A percentile compares a stretch with the other conserved stretches of the same genome.
Conservation (phyloP, 2,113 vertebrate species). For the Emydocephalus ijimae region DNA sequence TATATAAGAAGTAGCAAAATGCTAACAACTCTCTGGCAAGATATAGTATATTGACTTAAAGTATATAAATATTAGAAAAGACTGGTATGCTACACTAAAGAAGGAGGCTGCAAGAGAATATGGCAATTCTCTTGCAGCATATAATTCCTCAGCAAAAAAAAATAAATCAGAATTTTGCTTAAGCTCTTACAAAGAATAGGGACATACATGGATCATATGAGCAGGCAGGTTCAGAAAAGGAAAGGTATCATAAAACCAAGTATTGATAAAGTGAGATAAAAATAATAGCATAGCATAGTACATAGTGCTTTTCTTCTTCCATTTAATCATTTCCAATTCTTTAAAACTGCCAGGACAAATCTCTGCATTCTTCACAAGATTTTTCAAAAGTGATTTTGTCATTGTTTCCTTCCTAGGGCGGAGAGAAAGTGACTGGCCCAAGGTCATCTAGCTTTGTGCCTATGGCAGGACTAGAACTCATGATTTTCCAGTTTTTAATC, state of each 20-base stretch:
- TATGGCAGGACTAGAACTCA: background rate
- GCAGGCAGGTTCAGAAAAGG: background rate
- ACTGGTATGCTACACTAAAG: background rate
- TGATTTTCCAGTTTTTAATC: background rate
- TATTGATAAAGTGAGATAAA: background rate
- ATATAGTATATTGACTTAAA: background rate
- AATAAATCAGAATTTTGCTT: background rate
- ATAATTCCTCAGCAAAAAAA: background rate
- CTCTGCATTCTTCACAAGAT: background rate
- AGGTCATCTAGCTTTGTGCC: background rate
- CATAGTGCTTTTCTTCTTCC: background rate
- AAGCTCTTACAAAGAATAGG: background rate
- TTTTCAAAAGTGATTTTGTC: background rate
- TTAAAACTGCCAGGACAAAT: background rate
- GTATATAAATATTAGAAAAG: background rate
- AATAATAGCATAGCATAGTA: background rate
- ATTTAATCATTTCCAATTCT: background rate
- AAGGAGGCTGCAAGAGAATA: background rate
- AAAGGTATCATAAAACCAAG: background rate
- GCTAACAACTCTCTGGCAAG: background rate
- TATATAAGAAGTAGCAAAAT: background rate
- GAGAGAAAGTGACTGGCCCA: background rate
- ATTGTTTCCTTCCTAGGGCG: background rate
- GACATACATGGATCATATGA: background rate
- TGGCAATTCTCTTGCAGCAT: background rate